phyloP scores from a whole-genome alignment of 2,888 invertebrate genomes.

The Tipula helvola region DNA sequence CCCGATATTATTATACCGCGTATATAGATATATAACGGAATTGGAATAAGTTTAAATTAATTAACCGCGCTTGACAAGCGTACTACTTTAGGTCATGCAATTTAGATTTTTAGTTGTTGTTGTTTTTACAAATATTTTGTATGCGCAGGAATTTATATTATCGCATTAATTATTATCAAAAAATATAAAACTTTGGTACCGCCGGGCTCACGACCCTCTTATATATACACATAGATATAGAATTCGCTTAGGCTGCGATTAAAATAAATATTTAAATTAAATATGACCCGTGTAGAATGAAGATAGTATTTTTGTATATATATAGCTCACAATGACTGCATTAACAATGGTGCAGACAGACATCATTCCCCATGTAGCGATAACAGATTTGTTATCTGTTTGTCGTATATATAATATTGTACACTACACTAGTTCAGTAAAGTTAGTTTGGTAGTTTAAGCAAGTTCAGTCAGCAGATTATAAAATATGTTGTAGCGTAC shows the following conservation, averaged over 20 bases:
- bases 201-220: neutral
- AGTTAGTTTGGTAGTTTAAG: neutral
- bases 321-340: neutral
- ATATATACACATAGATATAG: neutral
- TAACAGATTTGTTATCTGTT: neutral
- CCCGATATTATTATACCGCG: neutral
- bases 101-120: neutral
- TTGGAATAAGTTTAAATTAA: neutral
- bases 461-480: neutral
- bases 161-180: neutral
- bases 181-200: neutral
- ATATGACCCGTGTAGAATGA: neutral
- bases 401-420: neutral
- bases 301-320: neutral
- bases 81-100: neutral
- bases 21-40: neutral
- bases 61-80: neutral
- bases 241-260: neutral
- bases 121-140: neutral
- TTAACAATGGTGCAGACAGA: neutral
- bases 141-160: neutral
- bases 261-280: neutral
- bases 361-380: neutral
- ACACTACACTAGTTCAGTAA: neutral
- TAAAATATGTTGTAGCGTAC: neutral